Conservation (phyloP, 2,113 vertebrate genomes). For the Myodes glareolus region DNA sequence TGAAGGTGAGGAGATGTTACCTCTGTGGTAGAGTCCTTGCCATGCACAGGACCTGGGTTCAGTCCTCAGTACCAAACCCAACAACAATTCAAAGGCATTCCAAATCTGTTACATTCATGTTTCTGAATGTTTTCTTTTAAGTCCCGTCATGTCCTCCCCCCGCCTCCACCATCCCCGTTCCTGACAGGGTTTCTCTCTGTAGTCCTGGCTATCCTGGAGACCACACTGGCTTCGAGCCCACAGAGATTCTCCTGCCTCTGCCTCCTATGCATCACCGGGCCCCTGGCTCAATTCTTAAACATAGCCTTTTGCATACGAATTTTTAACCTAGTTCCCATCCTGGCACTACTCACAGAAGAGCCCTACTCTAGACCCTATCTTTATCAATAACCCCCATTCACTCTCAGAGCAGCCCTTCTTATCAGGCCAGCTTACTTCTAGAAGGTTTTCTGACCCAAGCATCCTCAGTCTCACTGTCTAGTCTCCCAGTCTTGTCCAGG, state of each 20-base stretch:
- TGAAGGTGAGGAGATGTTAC: too few relatives aligned
- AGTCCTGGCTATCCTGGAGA: too few relatives aligned
- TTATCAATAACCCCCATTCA: neutral
- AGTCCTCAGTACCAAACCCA: too few relatives aligned
- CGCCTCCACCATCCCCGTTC: too few relatives aligned
- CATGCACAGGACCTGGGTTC: neutral
- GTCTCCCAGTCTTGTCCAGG: neutral
- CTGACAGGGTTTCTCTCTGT: too few relatives aligned
- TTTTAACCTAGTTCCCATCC: neutral
- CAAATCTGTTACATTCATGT: neutral
- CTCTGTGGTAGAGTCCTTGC: too few relatives aligned
- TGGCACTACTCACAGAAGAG: neutral
- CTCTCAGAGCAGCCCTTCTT: neutral
- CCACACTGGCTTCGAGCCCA: too few relatives aligned
- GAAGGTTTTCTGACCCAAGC: neutral
- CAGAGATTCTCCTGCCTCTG: too few relatives aligned
- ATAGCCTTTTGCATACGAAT: neutral
- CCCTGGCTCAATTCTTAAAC: neutral
- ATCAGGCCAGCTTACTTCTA: neutral
- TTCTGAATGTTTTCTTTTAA: neutral
- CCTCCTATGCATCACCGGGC: fast-evolving
- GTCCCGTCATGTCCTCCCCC: too few relatives aligned
- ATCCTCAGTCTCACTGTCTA: neutral
- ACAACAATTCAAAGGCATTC: neutral
- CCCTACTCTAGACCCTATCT: neutral